Percentiles rank a stretch among this genome's conserved stretches.
phyloP scores from a whole-genome alignment of 2,113 vertebrate genomes.

The Calyptomena viridis region DNA sequence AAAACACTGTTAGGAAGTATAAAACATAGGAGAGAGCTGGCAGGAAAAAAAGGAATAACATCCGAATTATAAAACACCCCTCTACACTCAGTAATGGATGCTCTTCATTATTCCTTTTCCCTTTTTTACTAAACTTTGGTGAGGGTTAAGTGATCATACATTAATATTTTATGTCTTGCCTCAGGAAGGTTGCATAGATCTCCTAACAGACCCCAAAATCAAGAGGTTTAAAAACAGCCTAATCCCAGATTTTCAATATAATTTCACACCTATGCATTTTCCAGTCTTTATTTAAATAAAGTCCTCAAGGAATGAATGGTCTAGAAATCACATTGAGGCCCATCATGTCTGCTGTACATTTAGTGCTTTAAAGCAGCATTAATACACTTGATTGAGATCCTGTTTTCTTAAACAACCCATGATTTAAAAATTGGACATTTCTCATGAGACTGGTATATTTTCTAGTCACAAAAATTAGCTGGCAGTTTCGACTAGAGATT shows the following conservation, averaged over 20 bases:
- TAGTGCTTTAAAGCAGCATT: neutral
- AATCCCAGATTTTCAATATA: neutral
- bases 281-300: neutral
- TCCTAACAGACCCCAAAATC: neutral
- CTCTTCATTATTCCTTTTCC: neutral
- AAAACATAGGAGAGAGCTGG: neutral
- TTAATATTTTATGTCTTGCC: rapidly evolving
- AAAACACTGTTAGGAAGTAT: neutral
- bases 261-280: neutral
- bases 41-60: neutral
- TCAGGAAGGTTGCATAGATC: neutral
- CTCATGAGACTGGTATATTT: neutral
- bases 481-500: neutral
- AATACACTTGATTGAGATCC: neutral
- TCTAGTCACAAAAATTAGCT: neutral
- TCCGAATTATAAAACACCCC: neutral
- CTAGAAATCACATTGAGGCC: neutral
- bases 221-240: neutral
- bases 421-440: neutral
- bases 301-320: neutral
- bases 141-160: neutral
- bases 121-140: neutral
- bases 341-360: neutral
- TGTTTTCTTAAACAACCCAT: neutral
- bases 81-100: neutral